Conservation (phyloP, 1,140 invertebrate species). For the Drosophila pectinifera region DNA sequence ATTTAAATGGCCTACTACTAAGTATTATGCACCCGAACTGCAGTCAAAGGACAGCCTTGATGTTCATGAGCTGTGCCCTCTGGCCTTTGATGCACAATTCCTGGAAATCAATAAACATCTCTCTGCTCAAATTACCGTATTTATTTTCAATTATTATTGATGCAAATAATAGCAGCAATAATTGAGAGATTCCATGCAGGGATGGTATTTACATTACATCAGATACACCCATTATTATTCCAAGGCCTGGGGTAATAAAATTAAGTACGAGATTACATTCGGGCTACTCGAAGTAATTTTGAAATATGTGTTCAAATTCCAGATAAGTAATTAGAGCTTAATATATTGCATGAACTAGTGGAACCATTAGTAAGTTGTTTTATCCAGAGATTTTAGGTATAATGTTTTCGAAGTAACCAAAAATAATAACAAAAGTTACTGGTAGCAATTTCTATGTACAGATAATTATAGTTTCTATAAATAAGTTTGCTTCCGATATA, state of each 20-base stretch:
- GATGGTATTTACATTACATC: constrained; percentile 11
- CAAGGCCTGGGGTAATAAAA: neutral
- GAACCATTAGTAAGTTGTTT: too few species aligned
- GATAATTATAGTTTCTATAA: neutral
- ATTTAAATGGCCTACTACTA: neutral
- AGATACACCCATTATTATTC: neutral
- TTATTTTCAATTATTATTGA: constrained; percentile 18
- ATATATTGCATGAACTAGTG: too few species aligned
- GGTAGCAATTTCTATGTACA: too few species aligned
- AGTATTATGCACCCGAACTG: neutral
- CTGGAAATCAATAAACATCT: constrained; percentile 5
- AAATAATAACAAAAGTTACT: too few species aligned
- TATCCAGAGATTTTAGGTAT: too few species aligned
- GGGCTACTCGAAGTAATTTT: neutral
- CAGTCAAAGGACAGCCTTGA: neutral
- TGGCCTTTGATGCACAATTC: constrained; percentile 15
- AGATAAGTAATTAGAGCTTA: neutral
- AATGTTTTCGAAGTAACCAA: too few species aligned
- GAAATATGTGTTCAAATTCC: neutral
- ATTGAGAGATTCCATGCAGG: constrained; percentile 8
- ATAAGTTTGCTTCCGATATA: neutral
- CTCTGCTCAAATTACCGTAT: constrained; percentile 4
- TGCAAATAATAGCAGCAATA: constrained; percentile 1
- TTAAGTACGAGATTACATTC: neutral
- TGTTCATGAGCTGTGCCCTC: constrained; percentile 4